Evolutionary conservation across 2,113 vertebrate species (phyloP).

Genomic region (Calyptomena viridis): DNA sequence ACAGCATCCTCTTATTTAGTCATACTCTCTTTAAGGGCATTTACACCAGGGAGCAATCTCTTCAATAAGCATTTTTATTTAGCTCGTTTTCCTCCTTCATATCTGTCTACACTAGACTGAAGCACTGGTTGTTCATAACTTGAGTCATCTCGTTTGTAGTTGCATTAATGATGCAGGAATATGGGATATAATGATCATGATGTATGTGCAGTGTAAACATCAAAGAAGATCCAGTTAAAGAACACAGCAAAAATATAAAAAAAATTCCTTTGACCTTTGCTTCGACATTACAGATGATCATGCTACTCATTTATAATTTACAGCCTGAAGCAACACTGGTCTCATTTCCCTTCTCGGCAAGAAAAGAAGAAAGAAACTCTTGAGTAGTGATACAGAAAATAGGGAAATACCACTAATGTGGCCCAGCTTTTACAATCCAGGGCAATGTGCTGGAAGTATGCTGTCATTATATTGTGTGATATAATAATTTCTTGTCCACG

Average conservation of each 20-base stretch:
- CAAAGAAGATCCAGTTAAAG: slow-evolving; percentile 57
- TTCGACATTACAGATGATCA: slow-evolving; percentile 12
- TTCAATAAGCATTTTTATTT: slow-evolving; percentile 41
- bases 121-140: slow-evolving; percentile 10
- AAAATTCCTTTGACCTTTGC: slow-evolving; percentile 47
- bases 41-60: slow-evolving; percentile 18
- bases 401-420: not conserved
- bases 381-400: not conserved
- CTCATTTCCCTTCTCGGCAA: not conserved
- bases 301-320: slow-evolving; percentile 60
- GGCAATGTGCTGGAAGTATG: not conserved
- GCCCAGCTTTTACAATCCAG: not conserved
- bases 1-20: not conserved
- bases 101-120: not conserved
- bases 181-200: not conserved
- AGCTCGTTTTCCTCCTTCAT: slow-evolving; percentile 1
- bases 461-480: not conserved
- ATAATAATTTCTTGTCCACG: not conserved
- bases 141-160: not conserved
- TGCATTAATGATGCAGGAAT: slow-evolving; percentile 50
- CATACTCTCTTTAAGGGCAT: not conserved
- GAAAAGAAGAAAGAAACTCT: not conserved
- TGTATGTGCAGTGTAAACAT: slow-evolving; percentile 42
- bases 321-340: not conserved
- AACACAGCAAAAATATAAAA: not conserved